These are phyloP conservation scores for Cephonodes hylas DNA, from an alignment of 2,888 invertebrate species.

Conservation along the genomic window DNA sequence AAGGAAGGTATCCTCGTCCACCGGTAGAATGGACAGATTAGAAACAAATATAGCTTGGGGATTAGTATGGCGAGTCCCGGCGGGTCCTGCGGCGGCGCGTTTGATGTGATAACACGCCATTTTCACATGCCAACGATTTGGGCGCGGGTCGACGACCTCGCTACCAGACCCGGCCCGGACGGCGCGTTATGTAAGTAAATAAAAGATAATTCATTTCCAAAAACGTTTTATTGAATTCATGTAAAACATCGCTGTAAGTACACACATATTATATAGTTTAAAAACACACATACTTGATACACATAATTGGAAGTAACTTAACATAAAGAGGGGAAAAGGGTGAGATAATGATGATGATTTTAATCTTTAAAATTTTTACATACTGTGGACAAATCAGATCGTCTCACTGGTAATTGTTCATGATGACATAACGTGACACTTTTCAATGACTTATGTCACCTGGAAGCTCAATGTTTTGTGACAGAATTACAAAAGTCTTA, in stretches of 20 bases:
- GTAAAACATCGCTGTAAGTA: no score
- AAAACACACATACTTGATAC: background rate
- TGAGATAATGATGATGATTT: background rate
- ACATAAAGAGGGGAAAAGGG: background rate
- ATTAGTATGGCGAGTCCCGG: background rate
- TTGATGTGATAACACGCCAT: slow-evolving; percentile 13
- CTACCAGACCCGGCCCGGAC: background rate
- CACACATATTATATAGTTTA: background rate
- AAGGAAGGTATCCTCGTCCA: background rate
- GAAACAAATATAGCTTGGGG: background rate
- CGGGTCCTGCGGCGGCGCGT: background rate
- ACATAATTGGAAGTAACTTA: background rate
- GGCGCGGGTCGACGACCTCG: background rate
- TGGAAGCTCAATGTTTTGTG: no score
- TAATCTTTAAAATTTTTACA: no score
- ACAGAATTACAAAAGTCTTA: no score
- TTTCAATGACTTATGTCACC: no score
- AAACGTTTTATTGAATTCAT: background rate
- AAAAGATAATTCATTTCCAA: background rate
- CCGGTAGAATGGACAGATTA: background rate
- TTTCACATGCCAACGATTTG: slow-evolving; percentile 4
- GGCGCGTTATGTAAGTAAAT: background rate
- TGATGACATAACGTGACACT: no score
- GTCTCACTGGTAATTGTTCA: no score
- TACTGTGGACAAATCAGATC: no score